Evolutionary conservation across 1,140 invertebrate genomes (phyloP).

Genomic region (Bombyx mori): DNA sequence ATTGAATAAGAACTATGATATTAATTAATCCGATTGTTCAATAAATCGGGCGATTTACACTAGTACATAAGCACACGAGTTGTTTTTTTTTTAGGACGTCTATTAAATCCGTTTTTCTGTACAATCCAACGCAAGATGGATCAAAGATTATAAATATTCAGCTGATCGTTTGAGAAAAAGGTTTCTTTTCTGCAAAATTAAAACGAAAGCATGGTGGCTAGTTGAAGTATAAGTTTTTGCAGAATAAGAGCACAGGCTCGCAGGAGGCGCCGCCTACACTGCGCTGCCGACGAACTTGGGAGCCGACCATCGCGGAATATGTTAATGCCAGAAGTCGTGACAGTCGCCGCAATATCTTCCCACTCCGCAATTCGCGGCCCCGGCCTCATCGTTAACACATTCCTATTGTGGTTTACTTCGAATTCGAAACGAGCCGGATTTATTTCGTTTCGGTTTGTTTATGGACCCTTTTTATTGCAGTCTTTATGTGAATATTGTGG

Average conservation of each 20-base stretch:
- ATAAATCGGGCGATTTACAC: too few species aligned
- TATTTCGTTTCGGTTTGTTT: conserved; percentile 6
- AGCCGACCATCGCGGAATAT: conserved; percentile 42
- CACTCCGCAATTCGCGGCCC: conserved; percentile 24
- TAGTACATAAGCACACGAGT: too few species aligned
- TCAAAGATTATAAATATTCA: too few species aligned
- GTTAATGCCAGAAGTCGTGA: conserved; percentile 33
- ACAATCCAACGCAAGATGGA: too few species aligned
- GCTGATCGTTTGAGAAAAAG: too few species aligned
- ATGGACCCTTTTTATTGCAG: conserved; percentile 4
- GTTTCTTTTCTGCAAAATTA: too few species aligned
- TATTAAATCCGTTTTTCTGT: too few species aligned
- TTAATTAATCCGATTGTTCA: too few species aligned
- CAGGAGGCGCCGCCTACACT: conserved; percentile 8
- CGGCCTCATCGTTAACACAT: conserved; percentile 22
- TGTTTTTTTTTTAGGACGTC: too few species aligned
- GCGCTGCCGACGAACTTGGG: conserved; percentile 8
- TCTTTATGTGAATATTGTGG: not conserved
- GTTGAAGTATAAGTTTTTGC: too few species aligned
- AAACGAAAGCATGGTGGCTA: too few species aligned
- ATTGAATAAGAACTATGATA: too few species aligned
- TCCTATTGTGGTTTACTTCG: conserved; percentile 24
- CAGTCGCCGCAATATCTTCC: conserved; percentile 23
- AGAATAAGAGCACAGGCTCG: not conserved
- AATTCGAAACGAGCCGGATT: conserved; percentile 2